A percentile compares a stretch with the other conserved stretches of the same genome.
Conservation (phyloP, 2,113 vertebrate species). For the Cercocebus atys region DNA sequence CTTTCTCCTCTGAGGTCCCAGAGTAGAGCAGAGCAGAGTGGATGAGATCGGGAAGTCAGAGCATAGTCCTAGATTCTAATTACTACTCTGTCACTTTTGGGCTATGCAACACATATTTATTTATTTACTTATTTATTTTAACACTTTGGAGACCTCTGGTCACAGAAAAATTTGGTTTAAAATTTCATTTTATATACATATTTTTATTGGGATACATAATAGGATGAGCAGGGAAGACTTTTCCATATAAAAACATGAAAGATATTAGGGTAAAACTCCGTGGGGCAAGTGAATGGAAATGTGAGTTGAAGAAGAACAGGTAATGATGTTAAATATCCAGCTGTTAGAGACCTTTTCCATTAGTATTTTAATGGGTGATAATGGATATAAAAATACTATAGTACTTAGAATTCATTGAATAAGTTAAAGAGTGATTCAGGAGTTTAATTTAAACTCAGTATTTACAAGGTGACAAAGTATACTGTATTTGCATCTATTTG, state of each 20-base stretch:
- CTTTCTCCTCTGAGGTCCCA: conserved; percentile 19
- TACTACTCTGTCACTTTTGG: background rate
- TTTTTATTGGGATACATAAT: background rate
- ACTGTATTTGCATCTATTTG: conserved; percentile 12
- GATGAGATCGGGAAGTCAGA: background rate
- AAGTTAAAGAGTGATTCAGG: conserved; percentile 37
- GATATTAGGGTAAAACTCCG: background rate
- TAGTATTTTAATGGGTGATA: conserved; percentile 40
- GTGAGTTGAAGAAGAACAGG: background rate
- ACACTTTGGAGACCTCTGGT: background rate
- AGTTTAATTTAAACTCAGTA: conserved; percentile 54
- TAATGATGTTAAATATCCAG: background rate
- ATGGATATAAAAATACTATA: background rate
- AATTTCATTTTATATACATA: background rate
- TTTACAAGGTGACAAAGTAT: conserved; percentile 56
- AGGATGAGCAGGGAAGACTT: background rate
- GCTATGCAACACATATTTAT: background rate
- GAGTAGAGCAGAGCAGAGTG: background rate
- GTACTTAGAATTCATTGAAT: background rate
- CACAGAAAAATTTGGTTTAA: background rate
- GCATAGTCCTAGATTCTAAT: background rate
- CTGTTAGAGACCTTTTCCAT: background rate
- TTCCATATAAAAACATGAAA: conserved; percentile 8
- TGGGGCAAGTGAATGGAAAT: background rate
- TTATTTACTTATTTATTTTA: conserved; percentile 18